Evolutionary conservation across 2,888 invertebrate genomes (phyloP).

Genomic region (Lysandra bellargus): DNA sequence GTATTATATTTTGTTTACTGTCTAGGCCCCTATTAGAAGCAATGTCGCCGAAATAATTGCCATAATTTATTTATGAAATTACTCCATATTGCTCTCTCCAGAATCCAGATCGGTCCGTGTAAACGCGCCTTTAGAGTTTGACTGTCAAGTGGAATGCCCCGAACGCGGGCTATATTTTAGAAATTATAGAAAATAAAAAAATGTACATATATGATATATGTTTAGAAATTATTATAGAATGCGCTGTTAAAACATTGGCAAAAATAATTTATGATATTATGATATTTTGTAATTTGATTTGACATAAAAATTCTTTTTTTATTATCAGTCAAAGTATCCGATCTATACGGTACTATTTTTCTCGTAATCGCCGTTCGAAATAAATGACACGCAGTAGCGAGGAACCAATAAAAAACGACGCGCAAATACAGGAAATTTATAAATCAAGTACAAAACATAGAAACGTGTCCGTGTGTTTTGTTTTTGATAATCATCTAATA

Average conservation of each 20-base stretch:
- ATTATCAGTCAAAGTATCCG: slow-evolving; percentile 43
- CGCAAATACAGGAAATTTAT: slow-evolving; percentile 72
- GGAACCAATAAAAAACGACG: slow-evolving; percentile 75
- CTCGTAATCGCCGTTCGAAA: slow-evolving; percentile 65
- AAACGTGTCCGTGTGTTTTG: slow-evolving; percentile 58
- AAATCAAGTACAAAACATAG: slow-evolving; percentile 63
- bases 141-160: too few relatives aligned
- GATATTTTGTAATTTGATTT: neutral
- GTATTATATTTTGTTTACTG: too few relatives aligned
- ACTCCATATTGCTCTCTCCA: too few relatives aligned
- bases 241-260: neutral
- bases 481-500: slow-evolving; percentile 51
- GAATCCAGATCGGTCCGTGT: too few relatives aligned
- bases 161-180: too few relatives aligned
- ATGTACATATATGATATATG: too few relatives aligned
- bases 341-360: slow-evolving; percentile 59
- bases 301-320: neutral
- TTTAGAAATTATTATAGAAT: too few relatives aligned
- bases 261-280: neutral
- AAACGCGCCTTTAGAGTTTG: too few relatives aligned
- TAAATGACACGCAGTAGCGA: slow-evolving; percentile 79
- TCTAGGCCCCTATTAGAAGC: too few relatives aligned
- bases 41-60: too few relatives aligned
- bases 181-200: too few relatives aligned
- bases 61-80: too few relatives aligned